A percentile compares a stretch with the other conserved stretches of the same genome.
These are phyloP conservation scores for Rhinichthys klamathensis DNA, from an alignment of 2,113 vertebrate genomes.

Conservation along the genomic window DNA sequence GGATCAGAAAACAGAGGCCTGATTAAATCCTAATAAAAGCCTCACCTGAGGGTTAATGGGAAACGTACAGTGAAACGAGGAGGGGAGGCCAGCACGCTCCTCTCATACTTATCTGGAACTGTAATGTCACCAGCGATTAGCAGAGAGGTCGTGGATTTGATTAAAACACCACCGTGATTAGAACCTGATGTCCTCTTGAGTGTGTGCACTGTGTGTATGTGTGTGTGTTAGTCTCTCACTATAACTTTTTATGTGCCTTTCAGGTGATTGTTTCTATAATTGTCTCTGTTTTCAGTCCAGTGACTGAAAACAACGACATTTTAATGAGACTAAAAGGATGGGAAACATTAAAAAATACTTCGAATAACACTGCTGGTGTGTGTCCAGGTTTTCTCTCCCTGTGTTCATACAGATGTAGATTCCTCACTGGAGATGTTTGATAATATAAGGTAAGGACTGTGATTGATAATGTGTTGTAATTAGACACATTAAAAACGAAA, in stretches of 20 bases:
- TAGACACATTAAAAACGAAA: too few relatives aligned
- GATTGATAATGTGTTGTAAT: not conserved
- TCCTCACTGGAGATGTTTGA: not conserved
- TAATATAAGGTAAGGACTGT: not conserved
- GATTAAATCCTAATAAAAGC: constrained; percentile 52
- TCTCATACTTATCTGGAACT: constrained; percentile 31
- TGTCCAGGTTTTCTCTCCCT: constrained; percentile 5
- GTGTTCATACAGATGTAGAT: not conserved
- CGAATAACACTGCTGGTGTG: not conserved
- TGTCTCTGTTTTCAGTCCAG: not conserved
- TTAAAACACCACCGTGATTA: constrained; percentile 32
- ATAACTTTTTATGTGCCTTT: not conserved
- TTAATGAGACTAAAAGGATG: not conserved
- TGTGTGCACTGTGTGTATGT: not conserved
- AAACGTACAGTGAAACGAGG: constrained; percentile 43
- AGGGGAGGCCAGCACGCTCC: not conserved
- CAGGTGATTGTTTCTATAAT: constrained; percentile 28
- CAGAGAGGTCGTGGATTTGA: constrained; percentile 45
- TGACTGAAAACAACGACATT: constrained; percentile 11
- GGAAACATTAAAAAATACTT: constrained; percentile 21
- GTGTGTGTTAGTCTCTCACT: not conserved
- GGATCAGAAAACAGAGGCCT: constrained; percentile 4
- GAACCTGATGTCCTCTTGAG: constrained; percentile 29
- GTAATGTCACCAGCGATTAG: constrained; percentile 38
- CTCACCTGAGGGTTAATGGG: constrained; percentile 42